Base-by-base conservation (phyloP, 2,113 vertebrate species). In the Petaurus breviceps region DNA sequence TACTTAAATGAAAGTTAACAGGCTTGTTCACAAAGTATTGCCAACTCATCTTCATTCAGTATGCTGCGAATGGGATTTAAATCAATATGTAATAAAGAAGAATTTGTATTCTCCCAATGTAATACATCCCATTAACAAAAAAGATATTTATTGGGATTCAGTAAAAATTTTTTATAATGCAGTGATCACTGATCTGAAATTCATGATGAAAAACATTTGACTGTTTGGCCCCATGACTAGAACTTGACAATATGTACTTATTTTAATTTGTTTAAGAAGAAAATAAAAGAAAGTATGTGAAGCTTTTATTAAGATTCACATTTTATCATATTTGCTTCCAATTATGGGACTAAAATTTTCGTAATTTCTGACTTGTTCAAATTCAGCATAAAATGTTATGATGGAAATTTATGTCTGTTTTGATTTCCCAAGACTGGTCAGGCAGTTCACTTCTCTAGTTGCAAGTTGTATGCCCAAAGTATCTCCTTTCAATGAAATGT, bases 11-110 rank as follows among this genome's bases (percentile, higher is more conserved):
- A 61, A 91, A 19, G 90, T 51, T 37, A 91, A 51, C 10, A 16
- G 10, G 92, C 22, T 12, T 94, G n/a, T 93, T 51, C 4, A 92
- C 91, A 89, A 92, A 95, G 90, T 92, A 93, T 26, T 93, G 89
- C 94, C 8, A 93, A 43, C 47, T 92, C 68, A 92, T 91, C 23
- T 89, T 16, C 46, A 93, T 47, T 10, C 47, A 55, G 90, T 37
- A 19, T 23, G 8, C 93, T 61, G n/a, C 47, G 28, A 19, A 53
- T 51, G 8, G 23, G 91, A 19, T 14, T 94, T 23, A 54, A 51
- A 5, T 84, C 25, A n/a, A 97, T 52, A 89, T 51, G 92, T 51
- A 31, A n/a, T 89, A 94, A 49, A 89, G 93, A 68, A 55, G 50
- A 31, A 61, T 37, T 92, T 91, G 28, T 46, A 89, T 8, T 37